Percentiles rank a stretch among this genome's conserved stretches.
These are phyloP conservation scores for Saxidomus purpurata DNA, from an alignment of 1,140 invertebrate genomes.

Conservation along the genomic window DNA sequence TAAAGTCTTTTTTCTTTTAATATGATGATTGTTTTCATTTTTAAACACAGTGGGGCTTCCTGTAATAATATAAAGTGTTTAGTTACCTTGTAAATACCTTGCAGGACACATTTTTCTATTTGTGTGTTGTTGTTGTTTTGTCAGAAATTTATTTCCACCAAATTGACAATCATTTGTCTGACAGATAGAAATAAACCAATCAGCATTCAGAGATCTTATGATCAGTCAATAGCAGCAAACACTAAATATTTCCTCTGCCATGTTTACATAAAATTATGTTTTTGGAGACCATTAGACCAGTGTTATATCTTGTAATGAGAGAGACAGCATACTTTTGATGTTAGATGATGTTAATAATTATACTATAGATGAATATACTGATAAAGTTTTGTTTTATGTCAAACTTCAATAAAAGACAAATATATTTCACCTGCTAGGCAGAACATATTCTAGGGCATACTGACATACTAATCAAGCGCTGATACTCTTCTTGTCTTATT, in stretches of 20 bases:
- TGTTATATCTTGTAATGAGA: background rate
- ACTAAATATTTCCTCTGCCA: slow-evolving; percentile 7
- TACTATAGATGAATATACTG: background rate
- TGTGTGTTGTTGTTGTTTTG: too few relatives aligned
- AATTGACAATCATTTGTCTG: too few relatives aligned
- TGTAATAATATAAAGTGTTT: too few relatives aligned
- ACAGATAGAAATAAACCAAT: slow-evolving; percentile 36
- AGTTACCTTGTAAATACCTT: too few relatives aligned
- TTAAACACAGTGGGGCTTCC: too few relatives aligned
- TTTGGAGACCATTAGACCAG: slow-evolving; percentile 12
- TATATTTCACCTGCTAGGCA: background rate
- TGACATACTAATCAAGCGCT: background rate
- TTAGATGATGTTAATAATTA: background rate
- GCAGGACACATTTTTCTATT: too few relatives aligned
- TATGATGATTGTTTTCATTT: too few relatives aligned
- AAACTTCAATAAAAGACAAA: slow-evolving; percentile 26
- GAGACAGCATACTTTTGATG: background rate
- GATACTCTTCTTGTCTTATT: background rate
- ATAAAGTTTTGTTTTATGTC: slow-evolving; percentile 20
- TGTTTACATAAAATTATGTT: slow-evolving; percentile 14
- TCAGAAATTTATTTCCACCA: too few relatives aligned
- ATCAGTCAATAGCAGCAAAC: slow-evolving; percentile 9
- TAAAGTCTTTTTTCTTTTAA: too few relatives aligned
- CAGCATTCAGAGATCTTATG: background rate
- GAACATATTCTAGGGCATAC: background rate